Evolutionary conservation across 1,140 invertebrate species (phyloP).

Genomic region (Neomicropteryx cornuta): DNA sequence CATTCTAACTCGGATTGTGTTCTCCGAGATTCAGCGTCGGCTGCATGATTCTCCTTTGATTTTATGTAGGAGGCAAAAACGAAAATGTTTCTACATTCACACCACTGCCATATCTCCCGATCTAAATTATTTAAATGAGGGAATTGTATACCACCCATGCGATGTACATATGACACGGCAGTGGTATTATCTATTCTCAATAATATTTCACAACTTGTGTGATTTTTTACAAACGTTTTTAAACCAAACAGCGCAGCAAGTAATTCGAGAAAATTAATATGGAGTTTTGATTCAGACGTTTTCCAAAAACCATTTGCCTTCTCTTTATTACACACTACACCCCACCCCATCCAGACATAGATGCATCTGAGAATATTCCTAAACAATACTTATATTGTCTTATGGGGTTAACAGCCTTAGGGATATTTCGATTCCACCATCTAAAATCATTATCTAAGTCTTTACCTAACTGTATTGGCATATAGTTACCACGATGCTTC

Average conservation of each 20-base stretch:
- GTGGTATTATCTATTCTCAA: slow-evolving; percentile 26
- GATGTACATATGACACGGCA: slow-evolving; percentile 26
- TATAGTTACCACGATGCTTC: slow-evolving; percentile 6
- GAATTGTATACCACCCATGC: slow-evolving; percentile 20
- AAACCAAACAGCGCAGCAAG: slow-evolving; percentile 20
- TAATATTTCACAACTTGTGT: slow-evolving; percentile 18
- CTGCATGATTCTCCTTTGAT: slow-evolving; percentile 19
- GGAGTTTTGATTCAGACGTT: slow-evolving; percentile 8
- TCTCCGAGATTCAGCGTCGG: slow-evolving; percentile 15
- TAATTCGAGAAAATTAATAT: slow-evolving; percentile 28
- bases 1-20: background rate
- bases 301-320: slow-evolving; percentile 18
- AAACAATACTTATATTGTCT: slow-evolving; percentile 10
- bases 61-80: slow-evolving; percentile 25
- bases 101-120: slow-evolving; percentile 24
- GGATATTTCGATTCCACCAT: slow-evolving; percentile 21
- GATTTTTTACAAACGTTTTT: slow-evolving; percentile 20
- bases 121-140: slow-evolving; percentile 18
- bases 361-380: slow-evolving; percentile 27
- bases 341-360: slow-evolving; percentile 26
- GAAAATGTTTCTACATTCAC: slow-evolving; percentile 20
- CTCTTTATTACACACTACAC: slow-evolving; percentile 15
- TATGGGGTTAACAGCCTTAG: slow-evolving; percentile 5
- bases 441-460: slow-evolving; percentile 13
- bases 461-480: slow-evolving; percentile 5